These are phyloP conservation scores for Megalonaias nervosa DNA, from an alignment of 1,140 invertebrate species.

Conservation along the genomic window DNA sequence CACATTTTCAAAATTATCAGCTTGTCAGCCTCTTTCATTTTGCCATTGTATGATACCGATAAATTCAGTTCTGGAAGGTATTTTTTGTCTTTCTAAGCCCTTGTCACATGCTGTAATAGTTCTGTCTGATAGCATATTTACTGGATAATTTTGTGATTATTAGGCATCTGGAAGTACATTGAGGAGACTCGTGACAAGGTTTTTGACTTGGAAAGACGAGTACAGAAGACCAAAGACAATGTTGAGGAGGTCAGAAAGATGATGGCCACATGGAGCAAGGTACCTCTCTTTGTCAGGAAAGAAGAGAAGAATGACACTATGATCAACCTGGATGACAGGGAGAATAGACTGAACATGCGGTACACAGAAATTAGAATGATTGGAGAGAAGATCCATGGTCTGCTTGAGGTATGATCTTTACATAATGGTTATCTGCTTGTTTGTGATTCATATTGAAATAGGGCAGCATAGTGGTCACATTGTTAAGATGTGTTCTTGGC, in stretches of 20 bases:
- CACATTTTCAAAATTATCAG: too few species aligned
- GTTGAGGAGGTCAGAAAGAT: constrained; percentile 83
- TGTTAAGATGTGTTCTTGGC: too few species aligned
- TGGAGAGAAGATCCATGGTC: constrained; percentile 80
- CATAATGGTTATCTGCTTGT: too few species aligned
- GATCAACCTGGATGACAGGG: constrained; percentile 86
- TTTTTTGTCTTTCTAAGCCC: too few species aligned
- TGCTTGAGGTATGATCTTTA: constrained; percentile 74
- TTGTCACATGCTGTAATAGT: too few species aligned
- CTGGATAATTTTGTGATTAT: constrained; percentile 18
- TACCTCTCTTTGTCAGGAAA: constrained; percentile 85
- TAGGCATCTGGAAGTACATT: constrained; percentile 86
- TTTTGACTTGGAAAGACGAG: constrained; percentile 82
- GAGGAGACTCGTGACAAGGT: constrained; percentile 83
- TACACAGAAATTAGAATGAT: constrained; percentile 83
- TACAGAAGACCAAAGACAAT: constrained; percentile 90
- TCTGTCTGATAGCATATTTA: too few species aligned
- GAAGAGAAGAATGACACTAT: constrained; percentile 87
- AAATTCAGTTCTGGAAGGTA: too few species aligned
- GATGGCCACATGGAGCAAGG: constrained; percentile 84
- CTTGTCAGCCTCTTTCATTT: too few species aligned
- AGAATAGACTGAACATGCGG: constrained; percentile 80
- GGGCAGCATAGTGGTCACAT: too few species aligned
- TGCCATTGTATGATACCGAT: too few species aligned
- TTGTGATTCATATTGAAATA: too few species aligned